phyloP scores from a whole-genome alignment of 1,140 invertebrate species.

The Drosophila trapezifrons region DNA sequence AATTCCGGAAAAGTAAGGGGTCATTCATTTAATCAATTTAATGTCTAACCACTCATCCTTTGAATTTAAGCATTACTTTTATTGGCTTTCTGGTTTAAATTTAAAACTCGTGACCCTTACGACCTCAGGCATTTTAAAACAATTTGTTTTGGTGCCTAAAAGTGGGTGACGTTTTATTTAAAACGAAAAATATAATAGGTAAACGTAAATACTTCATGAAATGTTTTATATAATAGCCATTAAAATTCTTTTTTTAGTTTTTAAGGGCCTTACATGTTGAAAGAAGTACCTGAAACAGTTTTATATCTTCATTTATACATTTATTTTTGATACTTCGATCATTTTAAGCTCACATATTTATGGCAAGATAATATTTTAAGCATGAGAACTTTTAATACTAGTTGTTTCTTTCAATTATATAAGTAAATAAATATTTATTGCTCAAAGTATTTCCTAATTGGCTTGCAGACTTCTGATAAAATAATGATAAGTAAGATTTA shows the following conservation, averaged over 20 bases:
- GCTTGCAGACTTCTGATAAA: neutral
- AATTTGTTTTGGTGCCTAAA: neutral
- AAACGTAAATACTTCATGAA: neutral
- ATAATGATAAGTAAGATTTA: neutral
- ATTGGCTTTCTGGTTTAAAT: neutral
- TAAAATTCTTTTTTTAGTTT: no score
- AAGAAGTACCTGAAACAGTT: no score
- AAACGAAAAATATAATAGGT: neutral
- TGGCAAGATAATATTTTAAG: neutral
- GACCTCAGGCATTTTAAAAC: neutral
- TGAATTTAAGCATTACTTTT: neutral
- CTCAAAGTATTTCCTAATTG: neutral
- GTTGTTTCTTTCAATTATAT: no score
- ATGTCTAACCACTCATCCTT: neutral
- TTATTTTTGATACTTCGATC: no score
- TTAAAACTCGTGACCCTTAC: neutral
- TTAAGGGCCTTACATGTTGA: no score
- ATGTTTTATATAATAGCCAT: no score
- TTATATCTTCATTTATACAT: no score
- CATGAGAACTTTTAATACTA: no score
- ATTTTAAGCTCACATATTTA: neutral
- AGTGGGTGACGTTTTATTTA: neutral
- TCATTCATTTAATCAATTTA: conserved; percentile 3
- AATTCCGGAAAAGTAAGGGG: neutral
- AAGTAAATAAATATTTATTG: no score